Evolutionary conservation across 2,113 vertebrate genomes (phyloP).

Genomic region (Pampusana beccarii): DNA sequence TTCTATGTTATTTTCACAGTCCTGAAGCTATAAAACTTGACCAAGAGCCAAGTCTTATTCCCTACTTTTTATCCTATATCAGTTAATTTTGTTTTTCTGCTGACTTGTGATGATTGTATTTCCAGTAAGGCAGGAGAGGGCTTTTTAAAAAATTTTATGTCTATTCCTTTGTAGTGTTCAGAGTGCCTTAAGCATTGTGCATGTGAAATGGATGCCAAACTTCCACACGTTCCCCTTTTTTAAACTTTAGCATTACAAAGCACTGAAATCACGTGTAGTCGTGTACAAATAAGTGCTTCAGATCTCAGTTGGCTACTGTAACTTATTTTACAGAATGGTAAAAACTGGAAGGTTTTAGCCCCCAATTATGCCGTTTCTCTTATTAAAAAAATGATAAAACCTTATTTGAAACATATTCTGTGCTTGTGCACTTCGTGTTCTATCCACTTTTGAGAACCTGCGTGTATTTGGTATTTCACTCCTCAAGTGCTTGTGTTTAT

Average conservation of each 20-base stretch:
- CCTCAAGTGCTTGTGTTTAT: background rate
- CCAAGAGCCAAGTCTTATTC: background rate
- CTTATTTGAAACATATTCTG: background rate
- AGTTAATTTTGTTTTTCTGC: background rate
- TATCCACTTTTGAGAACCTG: background rate
- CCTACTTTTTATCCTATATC: background rate
- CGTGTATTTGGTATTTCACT: background rate
- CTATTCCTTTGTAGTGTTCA: background rate
- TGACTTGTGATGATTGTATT: background rate
- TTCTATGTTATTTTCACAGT: background rate
- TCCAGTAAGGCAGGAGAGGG: background rate
- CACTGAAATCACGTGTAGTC: background rate
- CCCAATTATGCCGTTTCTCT: background rate
- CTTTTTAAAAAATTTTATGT: background rate
- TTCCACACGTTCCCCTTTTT: background rate
- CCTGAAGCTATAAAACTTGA: background rate
- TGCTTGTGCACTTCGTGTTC: accelerated
- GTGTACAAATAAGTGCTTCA: background rate
- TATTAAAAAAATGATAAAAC: background rate
- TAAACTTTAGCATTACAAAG: background rate
- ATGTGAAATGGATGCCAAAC: background rate
- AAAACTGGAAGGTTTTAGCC: background rate
- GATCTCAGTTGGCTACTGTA: background rate
- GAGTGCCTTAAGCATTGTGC: background rate
- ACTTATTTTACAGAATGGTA: background rate